phyloP scores from a whole-genome alignment of 2,113 vertebrate species.

The Gila orcuttii region DNA sequence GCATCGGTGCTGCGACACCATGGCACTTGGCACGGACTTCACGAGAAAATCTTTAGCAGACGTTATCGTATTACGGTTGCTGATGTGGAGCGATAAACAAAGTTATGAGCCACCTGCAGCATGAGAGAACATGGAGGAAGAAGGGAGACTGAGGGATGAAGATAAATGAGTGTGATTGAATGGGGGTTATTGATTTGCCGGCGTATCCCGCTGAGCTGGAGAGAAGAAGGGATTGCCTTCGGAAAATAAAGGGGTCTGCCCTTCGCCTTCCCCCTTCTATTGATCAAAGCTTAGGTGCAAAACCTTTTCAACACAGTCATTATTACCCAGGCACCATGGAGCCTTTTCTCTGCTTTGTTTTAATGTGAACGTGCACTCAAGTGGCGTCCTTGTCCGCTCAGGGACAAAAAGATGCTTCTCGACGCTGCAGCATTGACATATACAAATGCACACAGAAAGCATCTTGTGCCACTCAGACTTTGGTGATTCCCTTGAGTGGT shows the following conservation, averaged over 20 bases:
- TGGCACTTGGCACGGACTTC: not conserved
- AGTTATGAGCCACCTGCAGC: conserved; percentile 14
- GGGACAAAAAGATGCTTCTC: not conserved
- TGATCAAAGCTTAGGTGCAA: conserved; percentile 33
- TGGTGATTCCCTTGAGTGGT: conserved; percentile 6
- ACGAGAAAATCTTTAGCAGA: conserved; percentile 6
- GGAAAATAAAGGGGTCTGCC: conserved; percentile 29
- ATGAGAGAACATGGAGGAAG: not conserved
- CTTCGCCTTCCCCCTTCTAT: conserved; percentile 34
- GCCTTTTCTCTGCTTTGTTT: conserved; percentile 35
- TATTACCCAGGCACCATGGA: conserved; percentile 55
- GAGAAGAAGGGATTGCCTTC: conserved; percentile 48
- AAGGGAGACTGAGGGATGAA: conserved; percentile 43
- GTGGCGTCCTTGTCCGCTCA: not conserved
- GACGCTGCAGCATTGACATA: not conserved
- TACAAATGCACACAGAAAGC: conserved; percentile 3
- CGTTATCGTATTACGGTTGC: not conserved
- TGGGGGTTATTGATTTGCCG: conserved; percentile 53
- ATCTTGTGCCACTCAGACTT: not conserved
- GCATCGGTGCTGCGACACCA: not conserved
- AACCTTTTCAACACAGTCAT: conserved; percentile 50
- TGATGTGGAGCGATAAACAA: conserved; percentile 19
- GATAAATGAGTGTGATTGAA: conserved; percentile 60
- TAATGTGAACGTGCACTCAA: not conserved
- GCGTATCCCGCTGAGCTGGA: conserved; percentile 15